Evolutionary conservation across 2,888 invertebrate genomes (phyloP).

Genomic region (Lasiommata megera): DNA sequence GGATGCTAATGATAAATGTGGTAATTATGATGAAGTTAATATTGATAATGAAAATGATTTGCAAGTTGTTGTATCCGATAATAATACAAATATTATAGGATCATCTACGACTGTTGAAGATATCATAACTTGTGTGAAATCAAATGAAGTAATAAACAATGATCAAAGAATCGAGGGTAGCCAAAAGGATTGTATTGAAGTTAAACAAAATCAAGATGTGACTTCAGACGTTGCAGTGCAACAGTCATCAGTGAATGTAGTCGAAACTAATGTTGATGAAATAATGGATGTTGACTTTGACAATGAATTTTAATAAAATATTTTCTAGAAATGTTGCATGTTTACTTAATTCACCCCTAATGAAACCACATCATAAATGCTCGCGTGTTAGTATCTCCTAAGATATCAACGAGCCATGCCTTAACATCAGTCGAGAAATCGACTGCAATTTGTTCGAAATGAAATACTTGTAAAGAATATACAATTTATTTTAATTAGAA

Average conservation of each 20-base stretch:
- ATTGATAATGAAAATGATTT: neutral
- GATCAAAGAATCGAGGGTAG: neutral
- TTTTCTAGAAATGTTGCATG: neutral
- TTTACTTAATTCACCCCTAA: too few species aligned
- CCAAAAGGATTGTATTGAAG: conserved; percentile 17
- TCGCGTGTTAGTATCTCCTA: too few species aligned
- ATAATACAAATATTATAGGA: neutral
- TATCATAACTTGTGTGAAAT: neutral
- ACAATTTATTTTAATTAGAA: too few species aligned
- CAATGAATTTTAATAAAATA: conserved; percentile 53
- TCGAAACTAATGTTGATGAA: conserved; percentile 37
- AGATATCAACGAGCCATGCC: too few species aligned
- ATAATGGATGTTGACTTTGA: conserved; percentile 68
- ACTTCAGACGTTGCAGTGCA: neutral
- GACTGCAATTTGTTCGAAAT: too few species aligned
- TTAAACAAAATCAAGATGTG: conserved; percentile 5
- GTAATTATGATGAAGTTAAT: neutral
- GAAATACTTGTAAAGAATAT: too few species aligned
- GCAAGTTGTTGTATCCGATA: conserved; percentile 1
- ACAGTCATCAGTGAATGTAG: conserved; percentile 13
- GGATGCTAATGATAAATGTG: conserved; percentile 11
- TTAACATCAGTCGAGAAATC: too few species aligned
- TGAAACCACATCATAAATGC: too few species aligned
- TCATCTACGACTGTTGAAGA: conserved; percentile 4
- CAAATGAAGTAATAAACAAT: too few species aligned